phyloP scores from a whole-genome alignment of 2,888 invertebrate genomes.

The Adineta ricciae region DNA sequence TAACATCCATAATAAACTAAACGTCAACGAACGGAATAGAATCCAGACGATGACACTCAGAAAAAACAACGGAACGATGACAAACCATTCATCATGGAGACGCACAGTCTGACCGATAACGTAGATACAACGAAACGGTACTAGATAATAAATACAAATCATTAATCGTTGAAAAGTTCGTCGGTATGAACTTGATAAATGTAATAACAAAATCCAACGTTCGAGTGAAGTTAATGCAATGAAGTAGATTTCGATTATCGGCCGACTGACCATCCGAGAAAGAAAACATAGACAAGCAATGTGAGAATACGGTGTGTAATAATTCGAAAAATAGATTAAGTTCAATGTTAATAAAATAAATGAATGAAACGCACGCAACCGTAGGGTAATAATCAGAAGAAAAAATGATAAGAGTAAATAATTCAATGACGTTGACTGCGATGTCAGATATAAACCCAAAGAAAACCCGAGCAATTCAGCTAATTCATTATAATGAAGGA shows the following conservation, averaged over 20 bases:
- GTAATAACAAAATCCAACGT: constrained; percentile 42
- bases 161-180: constrained; percentile 37
- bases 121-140: constrained; percentile 39
- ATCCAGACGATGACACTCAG: constrained; percentile 41
- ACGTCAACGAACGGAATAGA: constrained; percentile 37
- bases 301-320: neutral
- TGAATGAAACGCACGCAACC: neutral
- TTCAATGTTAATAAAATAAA: neutral
- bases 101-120: constrained; percentile 37
- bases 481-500: constrained; percentile 8
- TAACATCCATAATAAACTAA: constrained; percentile 45
- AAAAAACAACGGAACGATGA: constrained; percentile 47
- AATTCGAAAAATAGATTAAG: neutral
- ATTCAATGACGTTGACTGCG: neutral
- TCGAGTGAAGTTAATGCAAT: constrained; percentile 42
- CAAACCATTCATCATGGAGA: constrained; percentile 49
- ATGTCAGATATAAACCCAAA: neutral
- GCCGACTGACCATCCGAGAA: constrained; percentile 40
- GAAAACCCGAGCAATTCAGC: neutral
- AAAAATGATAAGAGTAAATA: neutral
- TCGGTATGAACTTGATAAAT: constrained; percentile 36
- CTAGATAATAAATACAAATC: constrained; percentile 38
- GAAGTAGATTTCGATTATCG: constrained; percentile 44
- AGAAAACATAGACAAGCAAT: constrained; percentile 38
- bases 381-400: neutral